phyloP scores from a whole-genome alignment of 2,797 vertebrate species.

The Denticeps clupeoides region DNA sequence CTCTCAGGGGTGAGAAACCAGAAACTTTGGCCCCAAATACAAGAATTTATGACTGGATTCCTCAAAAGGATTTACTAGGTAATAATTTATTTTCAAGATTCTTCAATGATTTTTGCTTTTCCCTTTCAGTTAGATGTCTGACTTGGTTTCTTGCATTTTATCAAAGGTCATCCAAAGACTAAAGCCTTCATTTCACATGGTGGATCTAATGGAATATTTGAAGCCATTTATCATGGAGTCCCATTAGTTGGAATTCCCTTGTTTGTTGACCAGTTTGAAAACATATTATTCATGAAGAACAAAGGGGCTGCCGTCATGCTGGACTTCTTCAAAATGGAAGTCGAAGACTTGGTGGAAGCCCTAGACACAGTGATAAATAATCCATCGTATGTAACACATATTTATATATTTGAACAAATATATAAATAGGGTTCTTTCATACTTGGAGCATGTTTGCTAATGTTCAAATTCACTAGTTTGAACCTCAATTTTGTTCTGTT shows the following conservation, averaged over 20 bases:
- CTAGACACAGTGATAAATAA: neutral
- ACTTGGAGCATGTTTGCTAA: neutral
- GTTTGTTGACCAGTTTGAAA: conserved; percentile 75
- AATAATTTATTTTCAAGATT: no score
- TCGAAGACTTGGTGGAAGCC: neutral
- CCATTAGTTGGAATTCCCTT: conserved; percentile 80
- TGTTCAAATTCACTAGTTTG: no score
- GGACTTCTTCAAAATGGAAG: conserved; percentile 12
- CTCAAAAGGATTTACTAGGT: conserved; percentile 88
- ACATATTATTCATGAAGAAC: conserved; percentile 63
- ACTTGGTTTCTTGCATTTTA: neutral
- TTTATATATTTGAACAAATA: neutral
- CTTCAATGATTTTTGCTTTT: neutral
- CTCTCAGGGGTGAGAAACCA: conserved; percentile 68
- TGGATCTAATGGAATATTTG: conserved; percentile 79
- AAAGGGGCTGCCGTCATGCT: conserved; percentile 64
- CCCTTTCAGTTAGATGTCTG: neutral
- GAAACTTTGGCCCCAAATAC: conserved; percentile 69
- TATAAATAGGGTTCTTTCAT: no score
- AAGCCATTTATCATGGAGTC: conserved; percentile 80
- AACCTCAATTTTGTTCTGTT: no score
- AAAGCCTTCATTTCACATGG: conserved; percentile 66
- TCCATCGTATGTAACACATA: neutral
- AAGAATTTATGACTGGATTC: conserved; percentile 75
- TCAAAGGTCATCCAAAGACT: conserved; percentile 71